Percentiles rank a stretch among this genome's conserved stretches.
Conservation (phyloP, 1,140 invertebrate species). For the Rhyacophila brunnea region DNA sequence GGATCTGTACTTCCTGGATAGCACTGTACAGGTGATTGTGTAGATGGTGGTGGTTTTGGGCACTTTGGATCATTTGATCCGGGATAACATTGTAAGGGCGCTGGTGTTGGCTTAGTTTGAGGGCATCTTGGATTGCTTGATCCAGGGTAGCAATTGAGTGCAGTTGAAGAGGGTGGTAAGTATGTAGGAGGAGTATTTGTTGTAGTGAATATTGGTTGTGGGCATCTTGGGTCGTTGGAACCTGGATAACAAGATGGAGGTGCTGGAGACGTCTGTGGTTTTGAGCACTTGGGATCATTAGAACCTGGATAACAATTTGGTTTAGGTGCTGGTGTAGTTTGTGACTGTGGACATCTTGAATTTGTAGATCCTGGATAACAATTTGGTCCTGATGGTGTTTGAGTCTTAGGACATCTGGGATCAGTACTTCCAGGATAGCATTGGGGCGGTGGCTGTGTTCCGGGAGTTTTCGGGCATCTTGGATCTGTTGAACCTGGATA, state of each 20-base stretch:
- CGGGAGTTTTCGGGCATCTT: conserved; percentile 42
- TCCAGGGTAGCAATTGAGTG: conserved; percentile 39
- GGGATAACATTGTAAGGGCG: conserved; percentile 37
- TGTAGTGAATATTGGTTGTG: conserved; percentile 30
- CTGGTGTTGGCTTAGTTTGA: conserved; percentile 37
- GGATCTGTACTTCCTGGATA: conserved; percentile 32
- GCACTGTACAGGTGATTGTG: conserved; percentile 38
- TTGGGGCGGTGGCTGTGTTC: conserved; percentile 37
- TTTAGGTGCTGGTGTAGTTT: conserved; percentile 32
- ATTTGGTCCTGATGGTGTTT: conserved; percentile 39
- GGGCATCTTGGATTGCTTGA: conserved; percentile 41
- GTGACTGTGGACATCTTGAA: conserved; percentile 37
- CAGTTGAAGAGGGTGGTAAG: conserved; percentile 38
- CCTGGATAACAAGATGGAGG: conserved; percentile 41
- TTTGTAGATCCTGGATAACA: conserved; percentile 38
- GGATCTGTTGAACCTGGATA: conserved; percentile 43
- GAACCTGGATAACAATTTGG: conserved; percentile 42
- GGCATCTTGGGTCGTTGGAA: conserved; percentile 40
- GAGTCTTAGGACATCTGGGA: conserved; percentile 47
- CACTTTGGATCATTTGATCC: conserved; percentile 40
- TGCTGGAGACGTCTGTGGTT: conserved; percentile 26
- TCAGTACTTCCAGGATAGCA: conserved; percentile 47
- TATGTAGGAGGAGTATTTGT: conserved; percentile 38
- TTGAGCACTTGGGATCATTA: conserved; percentile 43
- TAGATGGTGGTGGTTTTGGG: conserved; percentile 23